Evolutionary conservation across 2,797 vertebrate genomes (phyloP).

Genomic region (Gambusia yucatana): DNA sequence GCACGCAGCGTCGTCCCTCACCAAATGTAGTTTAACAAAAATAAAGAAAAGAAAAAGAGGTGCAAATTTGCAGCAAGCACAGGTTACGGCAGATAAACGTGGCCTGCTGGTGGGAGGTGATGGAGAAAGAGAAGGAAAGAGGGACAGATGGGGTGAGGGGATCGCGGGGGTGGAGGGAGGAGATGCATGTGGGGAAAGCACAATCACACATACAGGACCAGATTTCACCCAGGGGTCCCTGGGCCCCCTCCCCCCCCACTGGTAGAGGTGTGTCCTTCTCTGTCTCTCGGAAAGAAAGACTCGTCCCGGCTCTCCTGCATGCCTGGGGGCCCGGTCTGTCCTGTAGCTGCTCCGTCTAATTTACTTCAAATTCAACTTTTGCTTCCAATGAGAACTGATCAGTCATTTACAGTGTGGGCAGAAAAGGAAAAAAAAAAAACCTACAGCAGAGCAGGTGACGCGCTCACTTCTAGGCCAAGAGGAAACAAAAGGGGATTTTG

Average conservation of each 20-base stretch:
- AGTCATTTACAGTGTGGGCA: slow-evolving; percentile 30
- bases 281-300: slow-evolving; percentile 50
- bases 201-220: slow-evolving; percentile 49
- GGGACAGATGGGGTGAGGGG: slow-evolving; percentile 23
- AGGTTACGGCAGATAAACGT: slow-evolving; percentile 56
- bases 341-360: slow-evolving; percentile 32
- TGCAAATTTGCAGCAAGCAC: background rate
- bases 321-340: slow-evolving; percentile 28
- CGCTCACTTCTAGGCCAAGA: slow-evolving; percentile 33
- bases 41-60: background rate
- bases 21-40: slow-evolving; percentile 12
- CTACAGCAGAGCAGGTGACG: slow-evolving; percentile 46
- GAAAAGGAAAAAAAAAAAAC: slow-evolving; percentile 15
- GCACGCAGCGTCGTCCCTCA: slow-evolving; percentile 36
- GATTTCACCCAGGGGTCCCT: slow-evolving; percentile 66
- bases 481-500: slow-evolving; percentile 60
- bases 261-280: slow-evolving; percentile 63
- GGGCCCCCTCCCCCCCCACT: slow-evolving; percentile 35
- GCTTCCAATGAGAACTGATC: slow-evolving; percentile 33
- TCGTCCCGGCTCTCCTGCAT: slow-evolving; percentile 37
- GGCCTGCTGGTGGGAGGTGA: slow-evolving; percentile 59
- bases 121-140: slow-evolving; percentile 40
- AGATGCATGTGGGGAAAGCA: slow-evolving; percentile 34
- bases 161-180: background rate
- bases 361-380: slow-evolving; percentile 34